phyloP scores from a whole-genome alignment of 2,113 vertebrate genomes.

The Zapornia atra region DNA sequence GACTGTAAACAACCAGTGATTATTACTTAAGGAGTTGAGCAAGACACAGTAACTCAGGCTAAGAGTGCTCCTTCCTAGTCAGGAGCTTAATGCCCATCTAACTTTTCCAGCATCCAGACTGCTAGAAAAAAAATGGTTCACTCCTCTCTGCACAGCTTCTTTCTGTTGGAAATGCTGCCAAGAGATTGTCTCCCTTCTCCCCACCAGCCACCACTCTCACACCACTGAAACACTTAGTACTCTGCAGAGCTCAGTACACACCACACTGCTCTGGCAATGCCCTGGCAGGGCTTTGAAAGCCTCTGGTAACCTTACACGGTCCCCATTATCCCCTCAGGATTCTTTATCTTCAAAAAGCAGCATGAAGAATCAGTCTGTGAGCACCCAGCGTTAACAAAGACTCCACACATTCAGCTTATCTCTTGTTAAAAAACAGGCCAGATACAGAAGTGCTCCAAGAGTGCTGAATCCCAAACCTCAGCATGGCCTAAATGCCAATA shows the following conservation, averaged over 20 bases:
- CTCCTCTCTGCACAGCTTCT: neutral
- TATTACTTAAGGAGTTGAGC: neutral
- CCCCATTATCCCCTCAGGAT: neutral
- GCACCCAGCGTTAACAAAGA: neutral
- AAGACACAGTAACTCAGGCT: neutral
- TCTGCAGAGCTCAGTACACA: neutral
- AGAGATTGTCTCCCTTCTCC: neutral
- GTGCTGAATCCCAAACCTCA: neutral
- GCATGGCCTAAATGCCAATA: accelerated
- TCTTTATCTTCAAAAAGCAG: neutral
- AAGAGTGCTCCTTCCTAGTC: neutral
- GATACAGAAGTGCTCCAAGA: neutral
- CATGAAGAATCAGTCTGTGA: neutral
- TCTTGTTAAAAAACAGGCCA: neutral
- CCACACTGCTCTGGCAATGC: accelerated
- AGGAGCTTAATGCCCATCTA: neutral
- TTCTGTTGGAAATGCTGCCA: neutral
- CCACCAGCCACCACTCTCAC: neutral
- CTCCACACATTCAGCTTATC: neutral
- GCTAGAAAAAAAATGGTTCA: neutral
- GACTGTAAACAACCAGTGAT: neutral
- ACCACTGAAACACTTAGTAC: neutral
- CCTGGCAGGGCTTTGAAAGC: neutral
- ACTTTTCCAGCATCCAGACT: neutral
- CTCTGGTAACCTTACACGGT: neutral